A percentile compares a stretch with the other conserved stretches of the same genome.
phyloP scores from a whole-genome alignment of 2,888 invertebrate genomes.

The Sepiola atlantica region DNA sequence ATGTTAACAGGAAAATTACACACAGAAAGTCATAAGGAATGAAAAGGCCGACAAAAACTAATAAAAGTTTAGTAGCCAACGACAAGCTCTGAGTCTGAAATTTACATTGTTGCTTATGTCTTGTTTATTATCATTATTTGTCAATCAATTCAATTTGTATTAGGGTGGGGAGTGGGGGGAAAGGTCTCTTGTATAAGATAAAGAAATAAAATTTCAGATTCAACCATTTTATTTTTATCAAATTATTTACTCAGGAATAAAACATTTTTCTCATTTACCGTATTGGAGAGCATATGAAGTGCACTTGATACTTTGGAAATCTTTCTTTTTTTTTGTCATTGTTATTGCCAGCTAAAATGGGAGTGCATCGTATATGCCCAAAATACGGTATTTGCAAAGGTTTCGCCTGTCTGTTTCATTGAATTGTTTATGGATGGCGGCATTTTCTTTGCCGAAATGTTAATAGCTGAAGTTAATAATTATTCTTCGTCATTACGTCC shows the following conservation, averaged over 20 bases:
- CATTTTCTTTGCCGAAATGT: neutral
- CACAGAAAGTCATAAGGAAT: slow-evolving; percentile 32
- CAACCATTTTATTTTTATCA: slow-evolving; percentile 32
- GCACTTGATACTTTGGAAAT: neutral
- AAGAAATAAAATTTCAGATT: slow-evolving; percentile 32
- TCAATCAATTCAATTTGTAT: neutral
- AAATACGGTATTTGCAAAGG: slow-evolving; percentile 21
- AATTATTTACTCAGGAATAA: neutral
- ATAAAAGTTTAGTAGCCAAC: slow-evolving; percentile 32
- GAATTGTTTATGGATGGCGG: slow-evolving; percentile 21
- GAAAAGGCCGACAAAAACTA: slow-evolving; percentile 32
- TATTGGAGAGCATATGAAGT: neutral
- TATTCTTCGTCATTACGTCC: slow-evolving; percentile 12
- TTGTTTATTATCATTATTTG: neutral
- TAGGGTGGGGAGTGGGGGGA: neutral
- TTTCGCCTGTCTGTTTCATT: slow-evolving; percentile 1
- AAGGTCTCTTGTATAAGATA: neutral
- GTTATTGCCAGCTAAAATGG: slow-evolving; percentile 32
- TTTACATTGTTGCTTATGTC: neutral
- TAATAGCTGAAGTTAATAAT: slow-evolving; percentile 19
- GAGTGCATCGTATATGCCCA: neutral
- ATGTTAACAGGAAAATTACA: slow-evolving; percentile 23
- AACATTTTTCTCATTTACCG: neutral
- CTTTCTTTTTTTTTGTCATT: neutral
- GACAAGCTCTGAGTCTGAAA: slow-evolving; percentile 32